Evolutionary conservation across 2,888 invertebrate species (phyloP).

Genomic region (Cryptus armator): DNA sequence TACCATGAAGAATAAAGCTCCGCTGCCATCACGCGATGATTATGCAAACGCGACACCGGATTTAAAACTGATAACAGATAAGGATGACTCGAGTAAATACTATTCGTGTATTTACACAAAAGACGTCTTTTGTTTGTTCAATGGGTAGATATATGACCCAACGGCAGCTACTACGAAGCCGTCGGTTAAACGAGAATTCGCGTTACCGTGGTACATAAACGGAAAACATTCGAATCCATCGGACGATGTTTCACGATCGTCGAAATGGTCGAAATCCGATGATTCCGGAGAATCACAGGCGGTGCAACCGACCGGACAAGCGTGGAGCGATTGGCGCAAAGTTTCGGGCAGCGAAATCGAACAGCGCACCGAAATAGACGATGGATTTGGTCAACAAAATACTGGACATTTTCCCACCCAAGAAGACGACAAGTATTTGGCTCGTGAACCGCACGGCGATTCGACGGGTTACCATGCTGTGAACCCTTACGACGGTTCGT

Average conservation of each 20-base stretch:
- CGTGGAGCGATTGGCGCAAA: slow-evolving; percentile 71
- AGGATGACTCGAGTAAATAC: background rate
- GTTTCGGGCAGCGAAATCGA: slow-evolving; percentile 68
- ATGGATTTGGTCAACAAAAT: background rate
- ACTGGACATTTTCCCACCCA: background rate
- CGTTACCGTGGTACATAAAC: slow-evolving; percentile 72
- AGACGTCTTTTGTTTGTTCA: slow-evolving; percentile 11
- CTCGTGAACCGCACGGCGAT: slow-evolving; percentile 30
- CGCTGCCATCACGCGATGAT: background rate
- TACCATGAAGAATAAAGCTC: background rate
- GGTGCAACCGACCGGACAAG: slow-evolving; percentile 23
- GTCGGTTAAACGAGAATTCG: slow-evolving; percentile 72
- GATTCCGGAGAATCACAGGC: slow-evolving; percentile 18
- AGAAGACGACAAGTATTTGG: slow-evolving; percentile 4
- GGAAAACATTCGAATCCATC: slow-evolving; percentile 59
- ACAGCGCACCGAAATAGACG: slow-evolving; percentile 67
- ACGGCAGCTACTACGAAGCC: slow-evolving; percentile 74
- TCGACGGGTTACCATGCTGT: background rate
- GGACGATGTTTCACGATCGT: slow-evolving; percentile 31
- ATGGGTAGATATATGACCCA: slow-evolving; percentile 75
- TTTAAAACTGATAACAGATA: slow-evolving; percentile 5
- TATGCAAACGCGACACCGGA: background rate
- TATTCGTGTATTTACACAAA: background rate
- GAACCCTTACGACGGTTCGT: background rate
- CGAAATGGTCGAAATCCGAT: slow-evolving; percentile 22